Evolutionary conservation across 1,140 invertebrate genomes (phyloP), one percentile per base, ranked within the genome.

Genomic region (Papilio machaon): DNA sequence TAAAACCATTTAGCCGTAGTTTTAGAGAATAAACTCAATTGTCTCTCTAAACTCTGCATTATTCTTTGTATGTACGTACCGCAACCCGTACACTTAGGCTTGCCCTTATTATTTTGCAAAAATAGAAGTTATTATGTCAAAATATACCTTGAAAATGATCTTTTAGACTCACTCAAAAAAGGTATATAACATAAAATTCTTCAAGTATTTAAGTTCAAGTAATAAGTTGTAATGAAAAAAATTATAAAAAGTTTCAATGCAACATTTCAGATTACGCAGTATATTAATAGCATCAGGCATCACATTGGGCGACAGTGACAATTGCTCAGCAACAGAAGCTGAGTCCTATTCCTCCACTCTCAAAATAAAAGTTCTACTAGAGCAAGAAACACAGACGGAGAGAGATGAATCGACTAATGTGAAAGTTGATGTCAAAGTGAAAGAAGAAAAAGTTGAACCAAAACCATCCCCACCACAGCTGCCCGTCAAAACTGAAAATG

Each of bases 341-440:
- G 83, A 64, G 47, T 67, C 75, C 11, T 79, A n/a, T 81, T 83
- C 15, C 84, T 80, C n/a, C 23, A 76, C 19, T 80, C 46, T 60
- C 1, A 23, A 52, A 13, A 81, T 43, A n/a, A 70, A 19, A 9
- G 58, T 73, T 0, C 76, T 80, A 2, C 83, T 82, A 80, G 85
- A 91, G 13, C 86, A 88, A 78, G 84, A 85, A 64, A 92, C 90
- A 43, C 92, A 92, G 79, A 93, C 91, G 15, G 90, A 91, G 0
- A 10, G 8, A n/a, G 38, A 64, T 47, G 43, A 43, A 23, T 2
- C 58, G 13, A 23, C 58, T n/a, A 43, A 78, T 46, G 70, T 23
- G 49, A 38, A 74, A 77, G 46, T 52, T 23, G 58, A 81, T 17
- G 79, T 86, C 7, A 74, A 85, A 78, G 82, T 92, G 9, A 92